phyloP scores from a whole-genome alignment of 1,140 invertebrate species.

The Drosophila kepulauana region DNA sequence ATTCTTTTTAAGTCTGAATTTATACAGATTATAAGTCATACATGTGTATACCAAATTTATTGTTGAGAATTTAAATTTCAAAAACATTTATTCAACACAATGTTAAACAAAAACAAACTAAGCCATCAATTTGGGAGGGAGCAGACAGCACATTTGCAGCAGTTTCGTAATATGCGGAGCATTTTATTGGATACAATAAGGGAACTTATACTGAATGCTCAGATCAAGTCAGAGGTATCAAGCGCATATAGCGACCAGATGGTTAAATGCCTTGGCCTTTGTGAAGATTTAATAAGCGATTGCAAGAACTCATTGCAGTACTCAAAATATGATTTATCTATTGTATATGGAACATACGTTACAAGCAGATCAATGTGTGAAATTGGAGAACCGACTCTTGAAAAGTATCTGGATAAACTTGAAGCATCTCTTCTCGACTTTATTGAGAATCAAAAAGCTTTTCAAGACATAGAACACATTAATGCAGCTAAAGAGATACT shows the following conservation, averaged over 20 bases:
- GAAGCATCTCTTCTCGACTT: neutral
- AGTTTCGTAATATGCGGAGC: neutral
- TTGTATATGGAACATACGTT: neutral
- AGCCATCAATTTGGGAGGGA: neutral
- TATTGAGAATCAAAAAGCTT: neutral
- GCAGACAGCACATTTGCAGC: neutral
- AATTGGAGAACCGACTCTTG: neutral
- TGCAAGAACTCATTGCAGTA: neutral
- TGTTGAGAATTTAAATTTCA: neutral
- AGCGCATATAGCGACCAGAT: too few species aligned
- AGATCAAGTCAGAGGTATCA: neutral
- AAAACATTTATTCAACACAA: constrained; percentile 4
- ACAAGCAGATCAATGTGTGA: neutral
- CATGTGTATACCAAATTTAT: neutral
- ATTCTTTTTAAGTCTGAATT: neutral
- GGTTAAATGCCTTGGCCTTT: neutral
- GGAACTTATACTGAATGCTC: neutral
- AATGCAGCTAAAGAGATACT: neutral
- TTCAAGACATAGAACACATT: neutral
- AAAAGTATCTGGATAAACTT: neutral
- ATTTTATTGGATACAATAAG: constrained; percentile 20
- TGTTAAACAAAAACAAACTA: neutral
- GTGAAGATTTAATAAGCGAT: constrained; percentile 11
- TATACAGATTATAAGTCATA: constrained; percentile 2
- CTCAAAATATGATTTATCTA: neutral